Base-by-base conservation (phyloP, 2,888 invertebrate species). In the Lepas anatifera region DNA sequence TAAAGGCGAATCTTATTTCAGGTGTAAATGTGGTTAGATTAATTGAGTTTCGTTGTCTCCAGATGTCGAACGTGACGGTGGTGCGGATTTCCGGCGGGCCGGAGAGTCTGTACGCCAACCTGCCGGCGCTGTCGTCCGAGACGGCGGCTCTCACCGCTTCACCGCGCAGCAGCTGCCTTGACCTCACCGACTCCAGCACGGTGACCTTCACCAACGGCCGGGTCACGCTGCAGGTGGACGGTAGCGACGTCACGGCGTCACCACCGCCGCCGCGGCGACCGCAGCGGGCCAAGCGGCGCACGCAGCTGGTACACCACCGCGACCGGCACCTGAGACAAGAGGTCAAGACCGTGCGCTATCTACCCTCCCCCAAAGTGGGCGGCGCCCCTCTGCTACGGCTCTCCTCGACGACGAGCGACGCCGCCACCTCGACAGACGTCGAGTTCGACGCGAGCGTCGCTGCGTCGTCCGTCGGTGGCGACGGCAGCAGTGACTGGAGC, bases 171-270 rank as follows among this genome's bases (percentile, higher is more conserved):
- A 4, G 18, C 46, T 4, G 46, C 46, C 18, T 22, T 10, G 50
- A 50, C 25, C 25, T 27, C 10, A 16, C 13, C 25, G 50, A 50
- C 50, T 8, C 50, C 10, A 25, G 25, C 8, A n/a, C 16, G 50
- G 50, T 50, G 25, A 50, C 50, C 50, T 50, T 50, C 50, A 8
- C 25, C 50, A 13, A 25, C 50, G 50, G 50, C 13, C 50, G 50
- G 50, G 50, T 50, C 50, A 50, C 50, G 50, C 50, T 50, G 25
- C n/a, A 50, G 50, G 50, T 50, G 25, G 50, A 50, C 50, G 50
- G 25, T 27, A 25, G 50, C 50, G 50, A 16, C 25, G n/a, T n/a
- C n/a, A 16, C 41, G 41, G 4, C 2, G 11, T 10, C 16, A 16
- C 16, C 50, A 6, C 50, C 50, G 50, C 8, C n/a, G n/a, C 50